Evolutionary conservation across 2,888 invertebrate genomes (phyloP), one percentile per base, ranked within the genome.

Genomic region (Osmoderma eremita): DNA sequence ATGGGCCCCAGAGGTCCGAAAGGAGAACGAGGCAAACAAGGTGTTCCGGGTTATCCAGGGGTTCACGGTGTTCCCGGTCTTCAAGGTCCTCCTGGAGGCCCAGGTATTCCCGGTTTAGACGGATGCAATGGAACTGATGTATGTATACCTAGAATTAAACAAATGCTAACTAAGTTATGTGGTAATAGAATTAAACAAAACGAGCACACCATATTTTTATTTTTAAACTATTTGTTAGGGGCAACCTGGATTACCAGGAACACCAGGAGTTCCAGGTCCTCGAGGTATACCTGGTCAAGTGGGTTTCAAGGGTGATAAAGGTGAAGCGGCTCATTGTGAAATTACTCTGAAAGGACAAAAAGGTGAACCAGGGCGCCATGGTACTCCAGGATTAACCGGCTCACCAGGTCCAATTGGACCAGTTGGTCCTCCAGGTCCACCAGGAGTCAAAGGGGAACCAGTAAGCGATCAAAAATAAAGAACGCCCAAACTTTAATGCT

Each of bases 41-140:
- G 98, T 70, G 87, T 91, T 72, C 95, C 95, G 70, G 97, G 97
- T 67, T 93, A 91, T 80, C 88, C 92, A 3, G 95, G 94, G 70
- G 87, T 88, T 68, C 86, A 88, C 75, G 93, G 93, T 53, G 84
- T 90, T 69, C 91, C 90, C 17, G 93, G 93, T 67, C 78, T 87
- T 68, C 88, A 86, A 78, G 93, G 93, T 36, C 86, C 86, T 65
- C 75, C 86, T 0, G 93, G 96, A 56, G 77, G 85, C 0, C 85
- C 92, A n/a, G 97, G 97, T 74, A 84, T 88, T 48, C 90, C 93
- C 42, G 98, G 98, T 61, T 84, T 91, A 75, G 97, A 98, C 79
- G 98, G 98, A 8, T 98, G 98, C 79, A 97, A 98, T 78, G 98
- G 98, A 77, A 94, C 95, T 63, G 95, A 95, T 82, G 95, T 94